Conservation (phyloP, 1,140 invertebrate genomes). For the Microplitis demolitor region DNA sequence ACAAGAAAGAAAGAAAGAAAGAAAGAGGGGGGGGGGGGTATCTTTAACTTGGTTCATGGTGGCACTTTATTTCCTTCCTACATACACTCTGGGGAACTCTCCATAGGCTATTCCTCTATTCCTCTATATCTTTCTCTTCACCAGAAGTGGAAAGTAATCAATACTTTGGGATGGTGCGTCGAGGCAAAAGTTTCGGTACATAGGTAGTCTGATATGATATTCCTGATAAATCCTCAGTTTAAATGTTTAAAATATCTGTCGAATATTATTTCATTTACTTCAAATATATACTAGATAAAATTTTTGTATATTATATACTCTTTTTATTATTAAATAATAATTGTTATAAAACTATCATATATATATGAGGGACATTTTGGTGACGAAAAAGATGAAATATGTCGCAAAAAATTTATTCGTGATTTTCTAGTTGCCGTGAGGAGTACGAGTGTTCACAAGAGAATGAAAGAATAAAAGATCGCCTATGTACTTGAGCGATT, state of each 20-base stretch:
- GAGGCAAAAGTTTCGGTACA: constrained; percentile 39
- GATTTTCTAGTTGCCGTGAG: constrained; percentile 18
- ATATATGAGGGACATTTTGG: not conserved
- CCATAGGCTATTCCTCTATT: constrained; percentile 31
- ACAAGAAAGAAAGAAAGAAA: too few species aligned
- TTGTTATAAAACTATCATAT: too few species aligned
- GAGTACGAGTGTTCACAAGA: constrained; percentile 8
- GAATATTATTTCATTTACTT: not conserved
- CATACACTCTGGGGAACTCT: constrained; percentile 25
- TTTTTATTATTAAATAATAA: too few species aligned
- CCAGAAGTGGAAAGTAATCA: constrained; percentile 54
- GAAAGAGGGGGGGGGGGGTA: not conserved
- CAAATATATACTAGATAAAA: not conserved
- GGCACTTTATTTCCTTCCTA: constrained; percentile 33
- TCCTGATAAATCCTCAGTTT: not conserved
- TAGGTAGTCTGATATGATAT: not conserved
- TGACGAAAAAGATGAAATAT: not conserved
- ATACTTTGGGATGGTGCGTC: constrained; percentile 55
- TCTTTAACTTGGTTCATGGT: not conserved
- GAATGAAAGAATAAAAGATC: constrained; percentile 10
- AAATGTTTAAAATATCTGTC: not conserved
- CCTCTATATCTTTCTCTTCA: constrained; percentile 35
- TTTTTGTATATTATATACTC: too few species aligned
- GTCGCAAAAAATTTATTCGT: not conserved
- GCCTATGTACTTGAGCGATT: constrained; percentile 24